Base-by-base conservation (phyloP, 2,888 invertebrate genomes). In the Torymus texanus region DNA sequence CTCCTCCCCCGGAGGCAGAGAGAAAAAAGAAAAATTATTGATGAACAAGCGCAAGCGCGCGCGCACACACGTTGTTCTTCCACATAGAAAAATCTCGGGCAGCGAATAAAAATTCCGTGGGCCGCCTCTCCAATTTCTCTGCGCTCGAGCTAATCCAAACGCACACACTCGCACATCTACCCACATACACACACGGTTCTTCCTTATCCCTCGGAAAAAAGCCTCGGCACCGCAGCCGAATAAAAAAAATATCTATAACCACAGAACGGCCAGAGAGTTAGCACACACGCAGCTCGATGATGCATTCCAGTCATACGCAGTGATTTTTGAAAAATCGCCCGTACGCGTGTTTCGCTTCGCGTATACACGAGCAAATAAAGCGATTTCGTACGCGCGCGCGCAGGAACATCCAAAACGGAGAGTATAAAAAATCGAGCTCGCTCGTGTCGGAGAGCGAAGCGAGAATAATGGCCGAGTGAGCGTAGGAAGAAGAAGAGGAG, bases 261-360 rank as follows among this genome's bases (percentile, higher is more conserved):
- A 18, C 11, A 56, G 4, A n/a, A 16, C n/a, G 14, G 18, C 16
- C 41, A 5, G 29, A 5, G 5, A 29, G 29, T 29, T 29, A 29
- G 16, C 41, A 12, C 21, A n/a, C 53, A 10, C 12, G 13, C n/a
- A n/a, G n/a, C n/a, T n/a, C 68, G 12, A 71, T 29, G 29, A 29
- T 59, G 70, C 41, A 71, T 71, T 50, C 51, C 61, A 59, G 71
- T 53, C 21, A 62, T n/a, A 70, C 18, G 41, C n/a, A 59, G 13
- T 62, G 59, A 62, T 71, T 71, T 71, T 53, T 53, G 71, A 71
- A 71, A 71, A 71, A 71, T 71, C 18, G n/a, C 50, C 61, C 10
- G n/a, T 3, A 24, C n/a, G 68, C 68, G 50, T 56, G 59, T 73
- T 24, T 73, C 29, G 4, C 24, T 29, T 0, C 51, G 14, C 61